phyloP scores from a whole-genome alignment of 2,888 invertebrate species.

The Platycnemis pennipes region DNA sequence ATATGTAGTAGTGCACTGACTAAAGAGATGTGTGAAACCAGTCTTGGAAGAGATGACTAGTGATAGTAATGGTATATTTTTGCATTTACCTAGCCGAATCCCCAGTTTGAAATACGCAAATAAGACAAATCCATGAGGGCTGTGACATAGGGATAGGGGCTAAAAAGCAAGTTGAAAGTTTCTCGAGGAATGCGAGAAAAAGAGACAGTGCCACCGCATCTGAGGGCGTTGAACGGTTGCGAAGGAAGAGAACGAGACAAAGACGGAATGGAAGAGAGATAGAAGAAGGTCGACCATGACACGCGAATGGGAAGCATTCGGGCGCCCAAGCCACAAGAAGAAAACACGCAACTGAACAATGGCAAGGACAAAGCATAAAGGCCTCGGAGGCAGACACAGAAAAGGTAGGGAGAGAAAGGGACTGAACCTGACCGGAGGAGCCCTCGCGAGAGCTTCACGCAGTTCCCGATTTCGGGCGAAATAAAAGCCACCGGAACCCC shows the following conservation, averaged over 20 bases:
- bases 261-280: background rate
- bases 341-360: slow-evolving; percentile 44
- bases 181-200: background rate
- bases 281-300: slow-evolving; percentile 16
- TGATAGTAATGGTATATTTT: no score
- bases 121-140: background rate
- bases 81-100: no score
- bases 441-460: background rate
- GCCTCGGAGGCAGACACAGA: background rate
- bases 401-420: background rate
- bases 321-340: background rate
- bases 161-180: background rate
- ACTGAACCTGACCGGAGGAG: background rate
- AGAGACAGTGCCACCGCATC: background rate
- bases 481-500: background rate
- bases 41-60: no score
- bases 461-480: slow-evolving; percentile 34
- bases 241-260: background rate
- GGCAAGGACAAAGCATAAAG: background rate
- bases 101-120: background rate
- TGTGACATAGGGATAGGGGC: background rate
- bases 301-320: background rate
- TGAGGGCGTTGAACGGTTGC: background rate
- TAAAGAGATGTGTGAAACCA: no score
- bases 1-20: no score